A percentile compares a stretch with the other conserved stretches of the same genome.
Conservation (phyloP, 2,888 invertebrate genomes). For the Euplexia lucipara region DNA sequence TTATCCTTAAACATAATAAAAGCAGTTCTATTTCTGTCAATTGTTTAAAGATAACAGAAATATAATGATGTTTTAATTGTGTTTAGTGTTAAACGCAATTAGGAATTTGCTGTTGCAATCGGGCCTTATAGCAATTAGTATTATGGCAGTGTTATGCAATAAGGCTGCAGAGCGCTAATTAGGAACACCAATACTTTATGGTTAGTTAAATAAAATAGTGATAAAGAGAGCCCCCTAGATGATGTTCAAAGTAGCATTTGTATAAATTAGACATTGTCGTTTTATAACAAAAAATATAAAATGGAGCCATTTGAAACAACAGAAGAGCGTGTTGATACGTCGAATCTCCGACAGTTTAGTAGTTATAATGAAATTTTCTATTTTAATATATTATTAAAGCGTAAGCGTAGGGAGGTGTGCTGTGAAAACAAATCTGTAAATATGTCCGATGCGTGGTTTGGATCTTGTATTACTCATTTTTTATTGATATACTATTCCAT, state of each 20-base stretch:
- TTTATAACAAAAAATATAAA: conserved; percentile 78
- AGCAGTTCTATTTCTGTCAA: too few relatives aligned
- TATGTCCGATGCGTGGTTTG: conserved; percentile 74
- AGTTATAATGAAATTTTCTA: conserved; percentile 88
- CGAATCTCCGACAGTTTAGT: conserved; percentile 87
- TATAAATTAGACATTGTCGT: conserved; percentile 86
- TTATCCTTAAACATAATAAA: too few relatives aligned
- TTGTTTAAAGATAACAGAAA: too few relatives aligned
- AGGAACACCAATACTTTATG: conserved; percentile 87
- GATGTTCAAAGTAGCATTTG: conserved; percentile 88
- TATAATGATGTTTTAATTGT: too few relatives aligned
- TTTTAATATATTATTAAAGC: conserved; percentile 88
- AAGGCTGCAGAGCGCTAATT: conserved; percentile 72
- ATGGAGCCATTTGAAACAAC: conserved; percentile 76
- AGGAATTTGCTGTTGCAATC: too few relatives aligned
- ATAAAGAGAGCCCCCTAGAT: conserved; percentile 82
- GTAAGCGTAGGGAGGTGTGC: conserved; percentile 82
- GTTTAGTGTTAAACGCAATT: too few relatives aligned
- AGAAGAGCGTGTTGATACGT: conserved; percentile 77
- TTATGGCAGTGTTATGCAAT: conserved; percentile 68
- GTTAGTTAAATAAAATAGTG: conserved; percentile 79
- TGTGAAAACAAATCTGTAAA: conserved; percentile 80
- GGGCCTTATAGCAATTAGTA: conserved; percentile 9
- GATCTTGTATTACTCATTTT: conserved; percentile 70
- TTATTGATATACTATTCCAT: conserved; percentile 69